Percentiles rank a stretch among this genome's conserved stretches.
Evolutionary conservation across 2,797 vertebrate species (phyloP).

Genomic region (Cichlasoma orientale): DNA sequence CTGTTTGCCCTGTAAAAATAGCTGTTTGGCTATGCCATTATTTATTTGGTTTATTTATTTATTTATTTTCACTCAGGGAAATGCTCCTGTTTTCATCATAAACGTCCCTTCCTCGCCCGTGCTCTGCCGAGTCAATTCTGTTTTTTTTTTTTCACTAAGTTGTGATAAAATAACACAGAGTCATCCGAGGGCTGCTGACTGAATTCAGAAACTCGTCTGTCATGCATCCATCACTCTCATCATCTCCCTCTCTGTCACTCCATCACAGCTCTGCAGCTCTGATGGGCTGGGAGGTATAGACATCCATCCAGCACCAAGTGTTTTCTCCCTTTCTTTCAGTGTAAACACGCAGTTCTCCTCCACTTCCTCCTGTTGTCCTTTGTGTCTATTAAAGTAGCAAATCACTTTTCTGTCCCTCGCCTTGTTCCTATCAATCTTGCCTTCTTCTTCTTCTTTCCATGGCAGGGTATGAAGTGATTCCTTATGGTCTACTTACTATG

Average conservation of each 20-base stretch:
- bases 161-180: constrained; percentile 48
- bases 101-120: background rate
- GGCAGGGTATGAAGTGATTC: constrained; percentile 29
- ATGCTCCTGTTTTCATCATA: constrained; percentile 5
- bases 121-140: constrained; percentile 26
- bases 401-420: constrained; percentile 12
- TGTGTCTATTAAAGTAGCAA: constrained; percentile 47
- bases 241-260: constrained; percentile 12
- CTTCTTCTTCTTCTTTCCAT: constrained; percentile 17
- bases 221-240: constrained; percentile 32
- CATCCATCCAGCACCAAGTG: constrained; percentile 50
- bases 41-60: background rate
- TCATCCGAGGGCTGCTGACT: constrained; percentile 49
- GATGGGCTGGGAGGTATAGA: constrained; percentile 30
- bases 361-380: constrained; percentile 18
- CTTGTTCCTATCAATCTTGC: constrained; percentile 28
- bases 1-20: constrained; percentile 20
- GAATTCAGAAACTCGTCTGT: constrained; percentile 54
- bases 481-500: background rate
- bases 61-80: constrained; percentile 37
- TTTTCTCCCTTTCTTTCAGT: constrained; percentile 29
- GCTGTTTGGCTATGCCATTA: constrained; percentile 1
- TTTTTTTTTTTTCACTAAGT: constrained; percentile 39
- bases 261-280: constrained; percentile 42
- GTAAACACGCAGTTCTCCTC: constrained; percentile 39